Evolutionary conservation across 2,113 vertebrate species (phyloP), one percentile per base, ranked within the genome.

Genomic region (Xyrauchen texanus): DNA sequence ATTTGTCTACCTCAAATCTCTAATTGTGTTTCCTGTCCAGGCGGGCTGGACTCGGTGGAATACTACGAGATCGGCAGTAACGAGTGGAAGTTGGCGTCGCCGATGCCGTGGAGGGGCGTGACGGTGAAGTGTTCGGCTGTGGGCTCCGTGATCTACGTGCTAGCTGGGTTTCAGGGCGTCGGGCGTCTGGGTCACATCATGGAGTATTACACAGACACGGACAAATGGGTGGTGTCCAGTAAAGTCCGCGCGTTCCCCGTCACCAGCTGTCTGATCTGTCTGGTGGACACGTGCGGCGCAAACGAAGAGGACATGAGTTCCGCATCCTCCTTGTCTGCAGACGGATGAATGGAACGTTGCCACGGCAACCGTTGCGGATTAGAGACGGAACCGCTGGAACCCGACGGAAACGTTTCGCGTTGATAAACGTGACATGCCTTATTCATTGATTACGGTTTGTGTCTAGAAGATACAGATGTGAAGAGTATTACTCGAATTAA

Each of bases 111-210:
- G 97, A 94, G 97, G 81, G 97, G 97, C 7, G 92, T 98, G 34
- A 98, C 95, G 0, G 96, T 99, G 82, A 99, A 98, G 88, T 99
- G 97, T 83, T 97, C 96, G 5, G 96, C 96, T 0, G 96, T 99
- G 21, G 94, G 95, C 21, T 91, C 95, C 10, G 81, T 94, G 77
- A 95, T 99, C 86, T 99, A 99, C 65, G 96, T 98, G 49, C 90
- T 98, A 89, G 97, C 96, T 12, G 97, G 97, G 61, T 98, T 98
- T 88, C 96, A 99, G 88, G 97, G 96, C n/a, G 96, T 98, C 69
- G 96, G 96, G 21, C 93, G 96, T 21, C 93, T 99, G 63, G 96
- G 95, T 72, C 95, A 98, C 82, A 94, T 97, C 86, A 91, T 99
- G 66, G 97, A 99, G 85, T 99, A 98, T 80, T 94, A 98, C 80